These are phyloP conservation scores for Acleris emargana DNA, from an alignment of 2,888 invertebrate species.

Conservation along the genomic window DNA sequence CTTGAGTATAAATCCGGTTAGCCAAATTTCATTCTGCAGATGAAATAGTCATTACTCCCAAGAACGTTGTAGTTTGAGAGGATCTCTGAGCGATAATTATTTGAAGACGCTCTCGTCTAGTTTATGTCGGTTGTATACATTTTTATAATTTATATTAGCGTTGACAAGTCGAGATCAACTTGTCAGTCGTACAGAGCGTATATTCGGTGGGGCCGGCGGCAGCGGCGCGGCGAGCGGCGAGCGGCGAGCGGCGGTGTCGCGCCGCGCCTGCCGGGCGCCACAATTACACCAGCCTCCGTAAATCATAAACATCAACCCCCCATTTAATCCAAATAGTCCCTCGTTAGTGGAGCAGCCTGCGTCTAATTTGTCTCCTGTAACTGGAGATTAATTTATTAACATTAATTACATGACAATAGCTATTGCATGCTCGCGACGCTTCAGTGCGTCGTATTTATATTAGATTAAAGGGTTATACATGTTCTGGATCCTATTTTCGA, in stretches of 20 bases:
- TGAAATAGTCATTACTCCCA: no score
- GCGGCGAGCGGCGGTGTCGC: constrained; percentile 35
- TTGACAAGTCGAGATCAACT: no score
- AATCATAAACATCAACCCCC: constrained; percentile 84
- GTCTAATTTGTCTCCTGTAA: constrained; percentile 82
- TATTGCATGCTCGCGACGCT: constrained; percentile 49
- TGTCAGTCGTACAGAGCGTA: neutral
- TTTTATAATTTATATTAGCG: no score
- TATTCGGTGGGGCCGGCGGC: neutral
- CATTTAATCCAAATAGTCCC: constrained; percentile 83
- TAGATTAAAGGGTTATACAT: constrained; percentile 12
- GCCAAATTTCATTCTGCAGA: no score
- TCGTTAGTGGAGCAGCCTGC: constrained; percentile 82
- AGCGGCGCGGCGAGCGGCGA: constrained; percentile 3
- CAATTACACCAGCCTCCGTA: constrained; percentile 80
- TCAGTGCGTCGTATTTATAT: constrained; percentile 15
- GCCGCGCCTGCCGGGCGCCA: constrained; percentile 75
- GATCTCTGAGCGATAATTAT: no score
- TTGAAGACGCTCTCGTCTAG: no score
- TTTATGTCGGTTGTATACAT: no score
- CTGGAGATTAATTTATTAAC: constrained; percentile 82
- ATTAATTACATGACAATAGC: constrained; percentile 80
- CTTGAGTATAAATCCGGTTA: no score
- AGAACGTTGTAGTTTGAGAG: no score
- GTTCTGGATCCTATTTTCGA: neutral